Percentiles rank a stretch among this genome's conserved stretches.
These are phyloP conservation scores for Pentalonia nigronervosa DNA, from an alignment of 1,140 invertebrate genomes.

Conservation along the genomic window DNA sequence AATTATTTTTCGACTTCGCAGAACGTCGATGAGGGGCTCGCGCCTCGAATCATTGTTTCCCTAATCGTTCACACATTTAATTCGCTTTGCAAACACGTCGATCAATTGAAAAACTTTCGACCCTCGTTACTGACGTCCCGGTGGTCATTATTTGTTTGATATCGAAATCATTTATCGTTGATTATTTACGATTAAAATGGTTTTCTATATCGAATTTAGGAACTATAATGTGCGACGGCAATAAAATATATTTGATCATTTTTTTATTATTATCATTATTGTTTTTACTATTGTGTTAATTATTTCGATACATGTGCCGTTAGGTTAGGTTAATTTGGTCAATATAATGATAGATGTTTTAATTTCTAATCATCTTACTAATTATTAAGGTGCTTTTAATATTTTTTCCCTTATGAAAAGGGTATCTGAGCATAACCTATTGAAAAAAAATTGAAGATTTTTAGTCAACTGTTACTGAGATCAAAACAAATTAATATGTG, in stretches of 20 bases:
- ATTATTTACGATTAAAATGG: not conserved
- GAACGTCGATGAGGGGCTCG: not conserved
- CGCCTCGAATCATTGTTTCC: not conserved
- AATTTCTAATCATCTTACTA: not conserved
- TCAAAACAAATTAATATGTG: not conserved
- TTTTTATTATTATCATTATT: not conserved
- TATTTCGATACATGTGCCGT: too few relatives aligned
- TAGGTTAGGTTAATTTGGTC: not conserved
- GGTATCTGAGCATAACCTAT: too few relatives aligned
- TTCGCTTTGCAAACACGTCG: conserved; percentile 6
- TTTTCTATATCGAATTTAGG: not conserved
- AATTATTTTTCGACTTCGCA: not conserved
- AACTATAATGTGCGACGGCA: too few relatives aligned
- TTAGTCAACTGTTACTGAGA: not conserved
- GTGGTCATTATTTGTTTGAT: not conserved
- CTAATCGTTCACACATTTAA: conserved; percentile 26
- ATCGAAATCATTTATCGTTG: not conserved
- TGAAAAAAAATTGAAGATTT: not conserved
- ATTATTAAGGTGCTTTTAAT: not conserved
- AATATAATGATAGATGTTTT: not conserved
- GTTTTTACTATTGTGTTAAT: not conserved
- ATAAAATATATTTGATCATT: too few relatives aligned
- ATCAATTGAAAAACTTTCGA: conserved; percentile 24
- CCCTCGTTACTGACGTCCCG: not conserved
- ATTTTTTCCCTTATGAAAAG: too few relatives aligned